Conservation (phyloP, 2,113 vertebrate genomes). For the Callocephalon fimbriatum region DNA sequence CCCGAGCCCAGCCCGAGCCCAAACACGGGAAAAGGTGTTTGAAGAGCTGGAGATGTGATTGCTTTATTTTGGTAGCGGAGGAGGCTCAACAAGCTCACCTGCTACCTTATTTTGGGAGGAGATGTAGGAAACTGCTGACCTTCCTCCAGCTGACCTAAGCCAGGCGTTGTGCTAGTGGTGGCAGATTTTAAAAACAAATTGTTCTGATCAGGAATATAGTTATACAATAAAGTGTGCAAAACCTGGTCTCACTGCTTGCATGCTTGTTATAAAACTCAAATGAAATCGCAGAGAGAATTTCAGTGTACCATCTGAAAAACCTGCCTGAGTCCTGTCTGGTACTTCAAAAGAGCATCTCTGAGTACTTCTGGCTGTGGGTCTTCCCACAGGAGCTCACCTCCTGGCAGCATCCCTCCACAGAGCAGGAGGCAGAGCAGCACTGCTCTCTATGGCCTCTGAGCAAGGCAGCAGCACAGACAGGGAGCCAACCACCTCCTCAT, state of each 20-base stretch:
- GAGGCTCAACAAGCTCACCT: background rate
- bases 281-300: background rate
- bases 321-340: background rate
- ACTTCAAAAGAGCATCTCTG: background rate
- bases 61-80: background rate
- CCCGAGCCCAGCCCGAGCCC: background rate
- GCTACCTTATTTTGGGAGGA: background rate
- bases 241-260: background rate
- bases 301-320: background rate
- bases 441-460: fast-evolving
- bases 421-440: background rate
- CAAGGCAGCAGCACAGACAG: background rate
- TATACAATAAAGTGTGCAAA: background rate
- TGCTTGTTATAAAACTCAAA: background rate
- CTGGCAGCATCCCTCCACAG: background rate
- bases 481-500: constrained; percentile 27
- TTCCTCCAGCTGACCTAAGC: background rate
- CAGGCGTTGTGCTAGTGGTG: background rate
- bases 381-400: background rate
- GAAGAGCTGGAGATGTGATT: background rate
- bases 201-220: background rate
- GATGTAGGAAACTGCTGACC: background rate
- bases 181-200: background rate
- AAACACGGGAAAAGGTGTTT: background rate
- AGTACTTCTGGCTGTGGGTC: background rate